These are phyloP conservation scores for Melanotaenia boesemani DNA, from an alignment of 2,797 vertebrate genomes.

Conservation along the genomic window DNA sequence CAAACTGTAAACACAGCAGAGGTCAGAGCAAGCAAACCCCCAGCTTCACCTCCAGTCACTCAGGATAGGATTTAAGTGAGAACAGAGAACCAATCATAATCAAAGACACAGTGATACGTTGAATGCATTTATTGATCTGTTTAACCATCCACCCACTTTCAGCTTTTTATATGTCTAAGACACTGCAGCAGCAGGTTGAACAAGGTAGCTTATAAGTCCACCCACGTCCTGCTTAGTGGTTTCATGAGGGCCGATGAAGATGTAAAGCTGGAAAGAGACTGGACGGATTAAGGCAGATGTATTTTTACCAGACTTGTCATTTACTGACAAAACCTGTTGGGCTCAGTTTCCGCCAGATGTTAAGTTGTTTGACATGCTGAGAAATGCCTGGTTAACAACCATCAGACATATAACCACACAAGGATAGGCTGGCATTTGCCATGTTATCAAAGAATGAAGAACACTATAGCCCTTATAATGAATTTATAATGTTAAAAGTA, in stretches of 20 bases:
- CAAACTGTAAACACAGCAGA: background rate
- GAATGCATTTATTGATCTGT: background rate
- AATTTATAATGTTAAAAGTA: background rate
- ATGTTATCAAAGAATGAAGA: background rate
- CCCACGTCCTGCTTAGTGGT: background rate
- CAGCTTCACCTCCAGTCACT: background rate
- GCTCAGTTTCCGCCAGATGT: background rate
- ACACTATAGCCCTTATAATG: background rate
- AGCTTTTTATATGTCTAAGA: background rate
- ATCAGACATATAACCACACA: background rate
- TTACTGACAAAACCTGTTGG: no score
- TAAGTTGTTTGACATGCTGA: background rate
- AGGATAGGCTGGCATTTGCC: background rate
- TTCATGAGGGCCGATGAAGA: background rate
- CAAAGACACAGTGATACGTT: background rate
- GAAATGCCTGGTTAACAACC: background rate
- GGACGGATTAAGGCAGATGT: no score
- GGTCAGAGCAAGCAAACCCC: background rate
- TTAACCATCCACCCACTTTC: background rate
- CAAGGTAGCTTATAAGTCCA: background rate
- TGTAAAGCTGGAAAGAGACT: background rate
- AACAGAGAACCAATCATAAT: background rate
- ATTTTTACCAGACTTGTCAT: no score
- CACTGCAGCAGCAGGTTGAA: background rate
- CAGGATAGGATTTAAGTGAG: background rate